phyloP scores from a whole-genome alignment of 2,113 vertebrate genomes.

The Ctenomys sociabilis region DNA sequence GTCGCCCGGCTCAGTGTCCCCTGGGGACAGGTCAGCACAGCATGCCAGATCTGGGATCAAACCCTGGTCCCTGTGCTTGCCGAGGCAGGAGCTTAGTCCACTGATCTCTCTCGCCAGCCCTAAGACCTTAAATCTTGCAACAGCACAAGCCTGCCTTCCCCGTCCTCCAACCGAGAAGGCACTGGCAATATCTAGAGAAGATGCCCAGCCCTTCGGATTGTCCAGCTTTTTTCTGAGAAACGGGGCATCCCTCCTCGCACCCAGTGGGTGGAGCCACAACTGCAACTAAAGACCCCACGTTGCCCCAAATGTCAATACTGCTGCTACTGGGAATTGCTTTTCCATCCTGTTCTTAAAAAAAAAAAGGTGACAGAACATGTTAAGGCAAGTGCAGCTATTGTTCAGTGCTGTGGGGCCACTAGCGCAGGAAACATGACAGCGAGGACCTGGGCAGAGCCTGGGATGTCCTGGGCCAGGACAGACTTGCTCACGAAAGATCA shows the following conservation, averaged over 20 bases:
- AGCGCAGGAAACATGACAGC: background rate
- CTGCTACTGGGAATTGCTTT: background rate
- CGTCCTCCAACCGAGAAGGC: too few relatives aligned
- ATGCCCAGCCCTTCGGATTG: background rate
- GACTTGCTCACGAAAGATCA: background rate
- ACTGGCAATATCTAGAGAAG: too few relatives aligned
- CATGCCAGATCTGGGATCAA: too few relatives aligned
- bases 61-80: too few relatives aligned
- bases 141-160: background rate
- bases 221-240: accelerated
- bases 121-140: background rate
- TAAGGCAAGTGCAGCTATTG: background rate
- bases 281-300: background rate
- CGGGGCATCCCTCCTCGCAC: background rate
- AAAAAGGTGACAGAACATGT: background rate
- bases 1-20: too few relatives aligned
- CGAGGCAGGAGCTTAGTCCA: too few relatives aligned
- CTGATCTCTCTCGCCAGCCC: too few relatives aligned
- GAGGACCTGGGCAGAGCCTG: background rate
- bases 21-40: too few relatives aligned
- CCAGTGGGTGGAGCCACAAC: background rate
- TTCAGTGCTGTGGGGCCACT: accelerated
- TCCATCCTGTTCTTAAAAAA: background rate
- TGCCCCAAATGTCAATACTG: accelerated
- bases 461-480: background rate